phyloP scores from a whole-genome alignment of 2,888 invertebrate species.

The Drosophila mulleri region DNA sequence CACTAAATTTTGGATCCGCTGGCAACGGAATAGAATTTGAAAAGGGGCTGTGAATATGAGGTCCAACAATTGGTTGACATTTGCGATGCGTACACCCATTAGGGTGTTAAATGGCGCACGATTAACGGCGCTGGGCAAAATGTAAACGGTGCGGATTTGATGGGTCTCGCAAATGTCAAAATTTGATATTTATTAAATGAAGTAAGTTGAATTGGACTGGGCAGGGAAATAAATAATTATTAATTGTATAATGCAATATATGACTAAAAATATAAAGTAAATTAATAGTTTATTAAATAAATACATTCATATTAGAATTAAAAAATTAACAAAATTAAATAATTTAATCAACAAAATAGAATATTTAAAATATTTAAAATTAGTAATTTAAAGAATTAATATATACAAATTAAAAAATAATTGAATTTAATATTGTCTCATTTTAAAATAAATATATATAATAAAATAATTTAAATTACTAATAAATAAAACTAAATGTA shows the following conservation, averaged over 20 bases:
- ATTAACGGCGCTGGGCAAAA: slow-evolving; percentile 3
- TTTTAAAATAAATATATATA: too few relatives aligned
- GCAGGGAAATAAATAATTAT: neutral
- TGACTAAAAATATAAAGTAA: neutral
- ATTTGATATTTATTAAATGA: slow-evolving; percentile 48
- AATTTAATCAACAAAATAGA: too few relatives aligned
- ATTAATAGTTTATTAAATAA: neutral
- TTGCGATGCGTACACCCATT: slow-evolving; percentile 50
- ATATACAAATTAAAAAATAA: too few relatives aligned
- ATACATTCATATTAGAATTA: too few relatives aligned
- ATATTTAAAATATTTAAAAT: too few relatives aligned
- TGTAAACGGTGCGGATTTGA: slow-evolving; percentile 25
- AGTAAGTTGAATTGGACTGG: neutral
- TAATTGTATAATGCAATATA: neutral
- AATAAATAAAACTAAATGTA: too few relatives aligned
- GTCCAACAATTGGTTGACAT: slow-evolving; percentile 46
- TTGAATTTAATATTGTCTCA: too few relatives aligned
- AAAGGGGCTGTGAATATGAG: neutral
- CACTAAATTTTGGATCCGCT: slow-evolving; percentile 93
- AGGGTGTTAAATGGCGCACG: slow-evolving; percentile 49
- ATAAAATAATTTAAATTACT: too few relatives aligned
- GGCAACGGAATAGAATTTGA: slow-evolving; percentile 80
- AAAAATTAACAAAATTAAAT: too few relatives aligned
- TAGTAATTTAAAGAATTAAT: too few relatives aligned
- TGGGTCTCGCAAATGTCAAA: slow-evolving; percentile 57